A percentile compares a stretch with the other conserved stretches of the same genome.
These are phyloP conservation scores for Muntiacus reevesi DNA, from an alignment of 2,113 vertebrate species.

Conservation along the genomic window DNA sequence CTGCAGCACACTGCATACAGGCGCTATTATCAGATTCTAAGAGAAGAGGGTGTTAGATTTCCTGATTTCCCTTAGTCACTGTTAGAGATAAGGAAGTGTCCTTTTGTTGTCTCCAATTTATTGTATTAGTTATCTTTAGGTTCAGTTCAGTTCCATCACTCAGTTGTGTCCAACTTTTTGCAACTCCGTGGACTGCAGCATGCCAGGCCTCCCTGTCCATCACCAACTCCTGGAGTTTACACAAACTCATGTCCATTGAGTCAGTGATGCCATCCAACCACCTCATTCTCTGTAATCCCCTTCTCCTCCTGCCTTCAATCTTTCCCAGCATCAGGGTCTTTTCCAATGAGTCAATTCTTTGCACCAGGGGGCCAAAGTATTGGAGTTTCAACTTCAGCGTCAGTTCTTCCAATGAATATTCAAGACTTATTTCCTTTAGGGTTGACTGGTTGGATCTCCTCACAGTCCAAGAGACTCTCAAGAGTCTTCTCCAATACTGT, in stretches of 20 bases:
- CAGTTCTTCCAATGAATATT: neutral
- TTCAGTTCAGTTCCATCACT: neutral
- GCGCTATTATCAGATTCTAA: neutral
- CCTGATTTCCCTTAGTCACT: neutral
- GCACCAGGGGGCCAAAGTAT: neutral
- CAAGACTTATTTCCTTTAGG: neutral
- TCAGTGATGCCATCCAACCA: neutral
- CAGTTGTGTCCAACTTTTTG: neutral
- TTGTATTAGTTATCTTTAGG: neutral
- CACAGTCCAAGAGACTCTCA: neutral
- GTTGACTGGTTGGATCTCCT: neutral
- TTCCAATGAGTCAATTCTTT: neutral
- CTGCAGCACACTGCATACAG: neutral
- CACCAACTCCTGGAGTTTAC: neutral
- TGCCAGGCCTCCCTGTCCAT: neutral
- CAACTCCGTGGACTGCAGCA: neutral
- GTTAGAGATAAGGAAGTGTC: neutral
- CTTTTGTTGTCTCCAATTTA: neutral
- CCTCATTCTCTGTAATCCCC: neutral
- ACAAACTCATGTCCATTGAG: neutral
- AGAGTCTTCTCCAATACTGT: neutral
- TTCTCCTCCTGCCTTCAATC: neutral
- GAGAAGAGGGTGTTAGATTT: neutral
- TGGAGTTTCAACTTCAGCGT: neutral
- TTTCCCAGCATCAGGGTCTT: neutral